Conservation (phyloP, 2,888 invertebrate genomes). For the Clepsis dumicolana region DNA sequence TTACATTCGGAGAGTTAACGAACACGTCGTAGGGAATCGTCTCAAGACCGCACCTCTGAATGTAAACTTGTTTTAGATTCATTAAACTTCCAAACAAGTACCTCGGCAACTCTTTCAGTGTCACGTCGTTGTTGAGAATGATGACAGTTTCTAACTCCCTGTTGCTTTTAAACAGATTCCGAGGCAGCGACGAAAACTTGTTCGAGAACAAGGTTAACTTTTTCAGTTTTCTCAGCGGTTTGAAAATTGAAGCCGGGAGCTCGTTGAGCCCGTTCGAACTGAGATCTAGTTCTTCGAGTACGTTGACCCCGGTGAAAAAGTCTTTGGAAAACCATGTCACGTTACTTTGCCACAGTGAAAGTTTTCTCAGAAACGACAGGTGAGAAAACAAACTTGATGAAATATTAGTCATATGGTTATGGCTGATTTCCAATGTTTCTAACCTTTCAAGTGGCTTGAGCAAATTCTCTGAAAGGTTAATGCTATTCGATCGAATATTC, state of each 20-base stretch:
- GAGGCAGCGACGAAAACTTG: constrained; percentile 87
- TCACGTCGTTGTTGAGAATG: constrained; percentile 85
- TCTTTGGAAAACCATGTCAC: constrained; percentile 87
- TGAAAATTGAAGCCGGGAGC: constrained; percentile 87
- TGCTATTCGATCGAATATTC: constrained; percentile 87
- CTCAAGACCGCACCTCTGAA: constrained; percentile 85
- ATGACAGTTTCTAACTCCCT: constrained; percentile 82
- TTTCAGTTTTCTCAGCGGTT: constrained; percentile 86
- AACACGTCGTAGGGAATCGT: constrained; percentile 88
- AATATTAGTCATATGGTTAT: constrained; percentile 88
- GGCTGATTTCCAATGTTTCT: constrained; percentile 88
- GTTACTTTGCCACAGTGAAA: constrained; percentile 90
- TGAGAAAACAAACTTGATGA: constrained; percentile 87
- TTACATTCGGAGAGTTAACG: constrained; percentile 84
- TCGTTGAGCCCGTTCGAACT: constrained; percentile 88
- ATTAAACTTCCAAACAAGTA: constrained; percentile 87
- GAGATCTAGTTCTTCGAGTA: constrained; percentile 89
- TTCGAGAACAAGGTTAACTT: constrained; percentile 89
- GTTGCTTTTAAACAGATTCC: constrained; percentile 86
- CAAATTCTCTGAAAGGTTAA: constrained; percentile 84
- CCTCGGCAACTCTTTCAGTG: constrained; percentile 85
- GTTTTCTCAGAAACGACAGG: constrained; percentile 84
- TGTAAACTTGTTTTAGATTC: constrained; percentile 83
- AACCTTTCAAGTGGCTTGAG: constrained; percentile 86
- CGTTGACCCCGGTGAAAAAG: constrained; percentile 87